phyloP scores from a whole-genome alignment of 2,113 vertebrate species.

The Climacteris rufus region DNA sequence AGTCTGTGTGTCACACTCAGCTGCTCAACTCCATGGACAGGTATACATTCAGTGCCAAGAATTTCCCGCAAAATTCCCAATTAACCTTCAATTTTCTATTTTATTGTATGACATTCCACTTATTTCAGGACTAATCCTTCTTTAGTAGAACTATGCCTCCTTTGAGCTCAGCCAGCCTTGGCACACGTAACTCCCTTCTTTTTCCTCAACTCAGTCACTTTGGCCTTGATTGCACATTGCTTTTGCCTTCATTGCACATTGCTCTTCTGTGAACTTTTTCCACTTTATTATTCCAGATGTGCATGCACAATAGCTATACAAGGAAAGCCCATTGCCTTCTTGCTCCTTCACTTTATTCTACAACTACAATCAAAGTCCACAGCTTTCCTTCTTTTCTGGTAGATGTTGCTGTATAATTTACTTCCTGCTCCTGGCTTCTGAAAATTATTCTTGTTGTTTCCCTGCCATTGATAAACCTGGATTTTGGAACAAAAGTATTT shows the following conservation, averaged over 20 bases:
- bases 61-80: background rate
- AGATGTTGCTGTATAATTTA: background rate
- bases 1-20: background rate
- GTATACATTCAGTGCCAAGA: background rate
- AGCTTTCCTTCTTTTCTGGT: background rate
- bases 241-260: background rate
- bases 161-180: background rate
- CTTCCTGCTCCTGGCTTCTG: background rate
- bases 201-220: background rate
- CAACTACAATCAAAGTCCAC: background rate
- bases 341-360: background rate
- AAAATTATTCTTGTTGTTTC: background rate
- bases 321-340: background rate
- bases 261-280: background rate
- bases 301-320: background rate
- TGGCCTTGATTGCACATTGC: background rate
- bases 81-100: background rate
- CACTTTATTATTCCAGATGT: constrained; percentile 15
- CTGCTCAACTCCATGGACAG: background rate
- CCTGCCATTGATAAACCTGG: background rate
- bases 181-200: background rate
- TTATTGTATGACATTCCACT: background rate
- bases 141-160: background rate
- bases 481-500: background rate
- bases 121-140: background rate